phyloP scores from a whole-genome alignment of 2,888 invertebrate genomes.

The Odontocolon sp. region DNA sequence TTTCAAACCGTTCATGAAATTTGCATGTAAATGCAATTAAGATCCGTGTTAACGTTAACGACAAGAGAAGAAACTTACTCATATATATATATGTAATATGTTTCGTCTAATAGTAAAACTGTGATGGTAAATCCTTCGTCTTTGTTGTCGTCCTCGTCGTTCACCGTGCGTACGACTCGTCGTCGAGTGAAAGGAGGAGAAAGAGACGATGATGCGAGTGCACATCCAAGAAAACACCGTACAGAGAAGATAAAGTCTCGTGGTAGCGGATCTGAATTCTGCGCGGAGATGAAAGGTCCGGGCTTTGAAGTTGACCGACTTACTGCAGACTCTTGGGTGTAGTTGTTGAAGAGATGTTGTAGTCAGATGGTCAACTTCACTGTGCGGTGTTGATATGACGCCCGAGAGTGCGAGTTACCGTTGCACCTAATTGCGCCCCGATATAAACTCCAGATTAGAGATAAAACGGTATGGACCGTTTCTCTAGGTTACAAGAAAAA shows the following conservation, averaged over 20 bases:
- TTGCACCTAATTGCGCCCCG: conserved; percentile 71
- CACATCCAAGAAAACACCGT: conserved; percentile 33
- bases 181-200: conserved; percentile 46
- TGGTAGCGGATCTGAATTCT: no score
- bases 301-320: no score
- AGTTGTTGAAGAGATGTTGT: no score
- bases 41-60: conserved; percentile 67
- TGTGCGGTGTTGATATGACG: neutral
- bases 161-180: conserved; percentile 6
- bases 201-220: conserved; percentile 35
- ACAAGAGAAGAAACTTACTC: conserved; percentile 36
- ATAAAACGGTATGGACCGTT: conserved; percentile 61
- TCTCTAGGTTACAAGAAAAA: conserved; percentile 33
- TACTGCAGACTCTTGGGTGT: no score
- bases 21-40: conserved; percentile 76
- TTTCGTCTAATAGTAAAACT: neutral
- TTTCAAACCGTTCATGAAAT: conserved; percentile 63
- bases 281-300: no score
- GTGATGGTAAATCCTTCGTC: neutral
- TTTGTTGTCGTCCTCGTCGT: neutral
- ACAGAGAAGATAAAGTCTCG: conserved; percentile 32
- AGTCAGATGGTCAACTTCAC: neutral
- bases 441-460: conserved; percentile 71
- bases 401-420: conserved; percentile 69
- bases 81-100: conserved; percentile 30